Conservation (phyloP, 2,797 vertebrate species). For the Crenuchus spilurus region DNA sequence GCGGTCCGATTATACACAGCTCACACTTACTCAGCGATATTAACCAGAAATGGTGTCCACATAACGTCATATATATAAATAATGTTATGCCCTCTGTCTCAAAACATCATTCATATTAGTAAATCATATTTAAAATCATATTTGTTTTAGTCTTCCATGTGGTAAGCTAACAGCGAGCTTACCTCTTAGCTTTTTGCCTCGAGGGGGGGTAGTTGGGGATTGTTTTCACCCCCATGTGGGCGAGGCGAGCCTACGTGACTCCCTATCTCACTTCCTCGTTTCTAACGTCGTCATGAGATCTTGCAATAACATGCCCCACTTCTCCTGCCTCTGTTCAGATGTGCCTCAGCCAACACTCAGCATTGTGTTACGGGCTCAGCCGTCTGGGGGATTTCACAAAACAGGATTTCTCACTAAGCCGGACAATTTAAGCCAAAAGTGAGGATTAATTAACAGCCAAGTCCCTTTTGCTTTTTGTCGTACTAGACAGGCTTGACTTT, state of each 20-base stretch:
- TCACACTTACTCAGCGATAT: conserved; percentile 40
- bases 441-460: neutral
- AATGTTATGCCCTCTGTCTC: too few species aligned
- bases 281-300: conserved; percentile 79
- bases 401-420: neutral
- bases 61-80: too few species aligned
- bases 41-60: conserved; percentile 6
- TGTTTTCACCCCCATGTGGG: conserved; percentile 69
- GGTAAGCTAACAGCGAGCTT: conserved; percentile 20
- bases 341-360: conserved; percentile 73
- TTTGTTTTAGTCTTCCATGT: neutral
- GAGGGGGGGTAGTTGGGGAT: conserved; percentile 16
- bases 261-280: conserved; percentile 84
- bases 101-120: neutral
- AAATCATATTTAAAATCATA: too few species aligned
- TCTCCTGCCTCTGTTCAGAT: conserved; percentile 76
- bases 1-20: conserved; percentile 19
- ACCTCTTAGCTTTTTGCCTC: conserved; percentile 42
- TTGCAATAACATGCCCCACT: conserved; percentile 85
- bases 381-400: neutral
- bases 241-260: conserved; percentile 78
- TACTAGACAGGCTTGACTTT: neutral
- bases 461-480: too few species aligned
- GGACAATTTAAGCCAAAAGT: neutral
- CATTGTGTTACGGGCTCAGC: conserved; percentile 1